Conservation (phyloP, 2,888 invertebrate species). For the Synergus itoensis region DNA sequence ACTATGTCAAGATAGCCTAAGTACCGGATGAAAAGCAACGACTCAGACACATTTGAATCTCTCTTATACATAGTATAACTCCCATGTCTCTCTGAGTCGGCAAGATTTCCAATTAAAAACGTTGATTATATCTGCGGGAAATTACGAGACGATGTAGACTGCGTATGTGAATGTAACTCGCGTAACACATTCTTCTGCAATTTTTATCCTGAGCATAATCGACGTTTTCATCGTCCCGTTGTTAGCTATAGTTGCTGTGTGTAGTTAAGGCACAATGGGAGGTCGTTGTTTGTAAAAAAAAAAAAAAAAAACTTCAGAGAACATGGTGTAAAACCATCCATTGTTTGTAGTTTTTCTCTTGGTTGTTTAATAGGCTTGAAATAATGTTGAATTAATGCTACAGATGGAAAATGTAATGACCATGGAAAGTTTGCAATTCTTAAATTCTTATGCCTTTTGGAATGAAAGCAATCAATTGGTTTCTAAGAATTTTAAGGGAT, state of each 20-base stretch:
- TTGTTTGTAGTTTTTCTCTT: conserved; percentile 6
- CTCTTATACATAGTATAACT: neutral
- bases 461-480: neutral
- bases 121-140: conserved; percentile 13
- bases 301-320: neutral
- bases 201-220: conserved; percentile 22
- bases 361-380: neutral
- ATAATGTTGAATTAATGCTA: neutral
- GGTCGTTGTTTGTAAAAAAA: neutral
- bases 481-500: too few species aligned
- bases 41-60: neutral
- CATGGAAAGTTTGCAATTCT: too few species aligned
- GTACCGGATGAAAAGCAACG: neutral
- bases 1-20: neutral
- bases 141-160: conserved; percentile 5
- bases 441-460: too few species aligned
- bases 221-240: conserved; percentile 23
- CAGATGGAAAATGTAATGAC: neutral
- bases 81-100: neutral
- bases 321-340: neutral
- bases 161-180: conserved; percentile 19
- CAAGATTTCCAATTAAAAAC: conserved; percentile 27
- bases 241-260: neutral
- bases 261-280: conserved; percentile 3
- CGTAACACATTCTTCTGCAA: conserved; percentile 29